Percentiles rank a stretch among this genome's conserved stretches.
These are phyloP conservation scores for Hedychridium roseum DNA, from an alignment of 2,888 invertebrate genomes.

Conservation along the genomic window DNA sequence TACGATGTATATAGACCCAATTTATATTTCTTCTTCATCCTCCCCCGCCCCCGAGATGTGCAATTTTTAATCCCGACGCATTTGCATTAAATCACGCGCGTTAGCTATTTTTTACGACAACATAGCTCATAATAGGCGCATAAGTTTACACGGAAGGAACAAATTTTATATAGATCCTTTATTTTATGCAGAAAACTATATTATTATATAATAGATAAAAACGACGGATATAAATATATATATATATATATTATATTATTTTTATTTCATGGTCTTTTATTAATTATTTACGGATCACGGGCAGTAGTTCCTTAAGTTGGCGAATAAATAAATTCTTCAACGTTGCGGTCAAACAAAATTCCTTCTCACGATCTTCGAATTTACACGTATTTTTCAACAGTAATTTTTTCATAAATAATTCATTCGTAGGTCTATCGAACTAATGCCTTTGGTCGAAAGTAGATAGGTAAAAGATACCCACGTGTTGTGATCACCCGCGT, in stretches of 20 bases:
- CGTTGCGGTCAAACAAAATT: not conserved
- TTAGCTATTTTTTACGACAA: constrained; percentile 27
- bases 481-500: constrained; percentile 36
- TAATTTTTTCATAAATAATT: not conserved
- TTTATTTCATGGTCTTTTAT: constrained; percentile 41
- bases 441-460: constrained; percentile 41
- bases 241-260: constrained; percentile 51
- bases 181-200: constrained; percentile 59
- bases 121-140: constrained; percentile 29
- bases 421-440: constrained; percentile 20
- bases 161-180: constrained; percentile 57
- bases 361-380: not conserved
- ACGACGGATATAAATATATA: constrained; percentile 40
- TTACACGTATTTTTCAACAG: not conserved
- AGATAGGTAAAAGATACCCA: constrained; percentile 41
- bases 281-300: constrained; percentile 41
- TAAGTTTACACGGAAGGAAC: constrained; percentile 35
- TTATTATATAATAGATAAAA: constrained; percentile 42
- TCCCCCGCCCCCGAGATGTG: constrained; percentile 24
- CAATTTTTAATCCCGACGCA: constrained; percentile 28
- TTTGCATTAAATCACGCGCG: constrained; percentile 14
- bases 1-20: constrained; percentile 34
- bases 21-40: constrained; percentile 17
- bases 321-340: constrained; percentile 1
- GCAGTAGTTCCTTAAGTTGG: constrained; percentile 36